phyloP scores from a whole-genome alignment of 2,113 vertebrate genomes.

The Mastomys natalensis region DNA sequence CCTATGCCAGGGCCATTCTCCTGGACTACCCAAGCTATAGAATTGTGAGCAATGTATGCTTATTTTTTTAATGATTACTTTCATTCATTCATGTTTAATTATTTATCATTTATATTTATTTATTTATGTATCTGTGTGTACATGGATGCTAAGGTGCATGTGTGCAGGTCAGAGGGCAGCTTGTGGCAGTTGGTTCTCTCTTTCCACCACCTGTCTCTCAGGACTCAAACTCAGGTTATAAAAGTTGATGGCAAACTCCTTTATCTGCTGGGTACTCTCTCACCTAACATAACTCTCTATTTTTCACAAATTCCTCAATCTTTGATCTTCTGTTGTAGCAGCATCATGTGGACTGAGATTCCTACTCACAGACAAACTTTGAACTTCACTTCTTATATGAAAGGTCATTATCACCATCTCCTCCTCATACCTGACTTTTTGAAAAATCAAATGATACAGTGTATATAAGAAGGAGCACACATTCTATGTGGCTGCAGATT shows the following conservation, averaged over 20 bases:
- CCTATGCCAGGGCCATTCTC: neutral
- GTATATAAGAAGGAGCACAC: neutral
- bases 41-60: neutral
- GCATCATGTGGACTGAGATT: neutral
- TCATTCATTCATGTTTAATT: neutral
- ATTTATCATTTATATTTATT: neutral
- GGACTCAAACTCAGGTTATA: neutral
- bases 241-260: neutral
- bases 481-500: neutral
- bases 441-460: slow-evolving; percentile 4
- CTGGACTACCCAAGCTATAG: no score
- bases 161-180: neutral
- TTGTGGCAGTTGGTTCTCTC: neutral
- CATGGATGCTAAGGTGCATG: neutral
- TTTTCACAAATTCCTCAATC: neutral
- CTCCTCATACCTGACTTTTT: neutral
- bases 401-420: neutral
- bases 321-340: neutral
- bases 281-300: neutral
- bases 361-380: neutral
- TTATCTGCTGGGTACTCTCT: neutral
- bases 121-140: neutral
- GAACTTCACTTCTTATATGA: neutral
- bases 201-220: neutral
- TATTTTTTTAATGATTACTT: neutral